Evolutionary conservation across 2,797 vertebrate species (phyloP).

Genomic region (Hipposideros larvatus): DNA sequence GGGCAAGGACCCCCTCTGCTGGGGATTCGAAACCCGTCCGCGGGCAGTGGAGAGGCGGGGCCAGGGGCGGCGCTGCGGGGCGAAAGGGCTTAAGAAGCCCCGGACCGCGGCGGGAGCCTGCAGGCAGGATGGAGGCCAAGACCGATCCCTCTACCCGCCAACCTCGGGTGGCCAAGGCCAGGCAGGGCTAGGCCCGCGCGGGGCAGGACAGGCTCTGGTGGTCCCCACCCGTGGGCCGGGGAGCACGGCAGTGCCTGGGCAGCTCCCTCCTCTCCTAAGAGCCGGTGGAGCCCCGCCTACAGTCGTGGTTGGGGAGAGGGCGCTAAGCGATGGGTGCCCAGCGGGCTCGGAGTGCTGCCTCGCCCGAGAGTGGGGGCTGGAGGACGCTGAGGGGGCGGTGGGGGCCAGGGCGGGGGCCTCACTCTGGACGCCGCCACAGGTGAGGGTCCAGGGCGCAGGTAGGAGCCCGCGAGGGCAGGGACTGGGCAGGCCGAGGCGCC

Average conservation of each 20-base stretch:
- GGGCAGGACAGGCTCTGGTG: background rate
- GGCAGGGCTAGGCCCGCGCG: background rate
- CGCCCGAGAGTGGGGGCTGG: background rate
- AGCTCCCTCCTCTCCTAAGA: background rate
- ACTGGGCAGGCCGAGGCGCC: background rate
- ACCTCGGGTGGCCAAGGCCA: too few species aligned
- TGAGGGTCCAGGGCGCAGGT: background rate
- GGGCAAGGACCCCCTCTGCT: background rate
- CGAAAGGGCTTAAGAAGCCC: background rate
- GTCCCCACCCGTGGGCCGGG: background rate
- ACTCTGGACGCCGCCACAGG: background rate
- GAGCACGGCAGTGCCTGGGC: background rate
- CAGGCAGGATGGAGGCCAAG: background rate
- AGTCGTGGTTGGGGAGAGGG: background rate
- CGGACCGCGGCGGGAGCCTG: background rate
- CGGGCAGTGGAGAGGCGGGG: background rate
- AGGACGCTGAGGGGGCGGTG: background rate
- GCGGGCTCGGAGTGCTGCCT: background rate
- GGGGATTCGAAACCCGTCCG: background rate
- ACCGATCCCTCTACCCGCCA: rapidly evolving
- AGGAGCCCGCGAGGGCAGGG: background rate
- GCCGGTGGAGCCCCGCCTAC: background rate
- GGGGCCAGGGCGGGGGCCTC: rapidly evolving
- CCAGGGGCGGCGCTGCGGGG: too few species aligned
- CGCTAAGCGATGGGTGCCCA: background rate